These are phyloP conservation scores for Nomada ferruginata DNA, from an alignment of 2,888 invertebrate species.

Conservation along the genomic window DNA sequence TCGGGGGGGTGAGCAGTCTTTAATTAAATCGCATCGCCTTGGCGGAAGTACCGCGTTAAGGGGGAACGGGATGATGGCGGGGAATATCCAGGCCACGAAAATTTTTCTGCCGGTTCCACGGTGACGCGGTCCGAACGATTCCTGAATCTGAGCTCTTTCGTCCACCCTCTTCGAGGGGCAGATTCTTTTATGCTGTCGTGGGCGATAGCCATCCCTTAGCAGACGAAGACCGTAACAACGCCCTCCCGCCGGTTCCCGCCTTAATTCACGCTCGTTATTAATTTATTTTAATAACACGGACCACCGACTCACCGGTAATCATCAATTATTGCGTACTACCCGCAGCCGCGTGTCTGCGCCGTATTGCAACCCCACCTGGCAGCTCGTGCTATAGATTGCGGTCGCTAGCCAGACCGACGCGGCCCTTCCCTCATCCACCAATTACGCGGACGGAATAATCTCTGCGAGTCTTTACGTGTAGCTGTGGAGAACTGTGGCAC, in stretches of 20 bases:
- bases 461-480: background rate
- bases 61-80: background rate
- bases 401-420: conserved; percentile 1
- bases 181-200: conserved; percentile 29
- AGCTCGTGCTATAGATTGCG: conserved; percentile 3
- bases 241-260: conserved; percentile 42
- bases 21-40: conserved; percentile 72
- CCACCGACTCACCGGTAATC: conserved; percentile 73
- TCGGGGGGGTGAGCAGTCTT: conserved; percentile 34
- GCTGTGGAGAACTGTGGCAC: background rate
- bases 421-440: conserved; percentile 23
- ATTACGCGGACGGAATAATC: conserved; percentile 35
- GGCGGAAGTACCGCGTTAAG: conserved; percentile 21
- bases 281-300: conserved; percentile 80
- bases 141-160: conserved; percentile 35
- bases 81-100: conserved; percentile 44
- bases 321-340: conserved; percentile 78
- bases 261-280: conserved; percentile 77
- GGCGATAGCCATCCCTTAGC: conserved; percentile 39
- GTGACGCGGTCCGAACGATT: conserved; percentile 4
- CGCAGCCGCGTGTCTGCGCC: conserved; percentile 50
- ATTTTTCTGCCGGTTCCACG: conserved; percentile 36
- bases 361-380: conserved; percentile 11
- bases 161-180: background rate
- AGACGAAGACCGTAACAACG: conserved; percentile 45